These are phyloP conservation scores for Mesorhabditis spiculigera DNA, from an alignment of 2,888 invertebrate genomes.

Conservation along the genomic window DNA sequence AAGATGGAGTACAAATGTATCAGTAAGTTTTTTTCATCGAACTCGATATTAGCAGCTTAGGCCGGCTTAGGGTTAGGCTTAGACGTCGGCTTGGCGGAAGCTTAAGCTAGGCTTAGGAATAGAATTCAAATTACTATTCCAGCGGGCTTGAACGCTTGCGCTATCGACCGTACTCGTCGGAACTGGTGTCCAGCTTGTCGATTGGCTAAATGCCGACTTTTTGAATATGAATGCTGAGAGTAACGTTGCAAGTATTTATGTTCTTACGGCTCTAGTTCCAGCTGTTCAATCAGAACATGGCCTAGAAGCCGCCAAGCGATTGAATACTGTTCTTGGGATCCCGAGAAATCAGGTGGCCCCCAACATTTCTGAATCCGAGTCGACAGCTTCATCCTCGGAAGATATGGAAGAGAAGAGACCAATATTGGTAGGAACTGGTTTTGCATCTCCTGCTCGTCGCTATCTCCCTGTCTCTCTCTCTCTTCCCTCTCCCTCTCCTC, in stretches of 20 bases:
- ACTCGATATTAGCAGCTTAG: no score
- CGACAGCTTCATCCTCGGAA: no score
- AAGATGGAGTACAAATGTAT: constrained; percentile 76
- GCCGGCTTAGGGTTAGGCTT: no score
- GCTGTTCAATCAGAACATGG: constrained; percentile 83
- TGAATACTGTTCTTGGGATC: neutral
- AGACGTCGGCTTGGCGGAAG: neutral
- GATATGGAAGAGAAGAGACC: no score
- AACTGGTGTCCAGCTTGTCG: constrained; percentile 86
- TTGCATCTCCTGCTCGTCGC: no score
- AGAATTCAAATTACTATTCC: constrained; percentile 10
- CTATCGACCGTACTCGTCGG: constrained; percentile 76
- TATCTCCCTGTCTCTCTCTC: no score
- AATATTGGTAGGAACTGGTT: no score
- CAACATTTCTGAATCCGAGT: no score
- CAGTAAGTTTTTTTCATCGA: constrained; percentile 64
- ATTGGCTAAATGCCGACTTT: constrained; percentile 73
- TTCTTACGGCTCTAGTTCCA: constrained; percentile 53
- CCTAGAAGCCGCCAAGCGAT: constrained; percentile 62
- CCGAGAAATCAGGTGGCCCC: no score
- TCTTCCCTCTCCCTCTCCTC: neutral
- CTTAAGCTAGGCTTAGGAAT: neutral
- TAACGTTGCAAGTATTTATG: constrained; percentile 52
- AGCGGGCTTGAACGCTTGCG: constrained; percentile 74
- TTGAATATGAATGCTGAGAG: constrained; percentile 77